Percentiles rank a stretch among this genome's conserved stretches.
Evolutionary conservation across 1,140 invertebrate genomes (phyloP).

Genomic region (Solenopsis fugax): DNA sequence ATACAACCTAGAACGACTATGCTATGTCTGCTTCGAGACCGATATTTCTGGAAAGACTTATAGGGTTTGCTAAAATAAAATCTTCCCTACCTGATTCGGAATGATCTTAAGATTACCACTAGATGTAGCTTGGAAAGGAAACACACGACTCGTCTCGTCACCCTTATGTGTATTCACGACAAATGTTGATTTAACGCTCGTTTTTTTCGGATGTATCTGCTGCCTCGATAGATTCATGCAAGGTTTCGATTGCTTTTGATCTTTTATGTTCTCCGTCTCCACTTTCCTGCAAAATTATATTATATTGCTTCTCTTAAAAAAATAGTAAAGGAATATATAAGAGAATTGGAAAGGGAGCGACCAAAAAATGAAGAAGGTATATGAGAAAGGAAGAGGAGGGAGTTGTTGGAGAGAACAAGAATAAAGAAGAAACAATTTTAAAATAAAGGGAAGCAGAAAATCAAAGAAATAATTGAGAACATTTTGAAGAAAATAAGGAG

Average conservation of each 20-base stretch:
- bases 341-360: too few species aligned
- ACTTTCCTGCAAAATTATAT: slow-evolving; percentile 30
- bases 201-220: slow-evolving; percentile 73
- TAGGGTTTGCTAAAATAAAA: neutral
- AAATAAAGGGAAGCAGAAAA: too few species aligned
- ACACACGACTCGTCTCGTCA: slow-evolving; percentile 78
- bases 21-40: slow-evolving; percentile 61
- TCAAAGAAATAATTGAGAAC: too few species aligned
- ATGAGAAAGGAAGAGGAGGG: too few species aligned
- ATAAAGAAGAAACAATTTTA: too few species aligned
- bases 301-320: neutral
- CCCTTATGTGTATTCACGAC: slow-evolving; percentile 48
- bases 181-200: slow-evolving; percentile 54
- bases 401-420: too few species aligned
- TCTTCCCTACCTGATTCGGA: slow-evolving; percentile 88
- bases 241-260: neutral
- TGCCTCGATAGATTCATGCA: slow-evolving; percentile 75
- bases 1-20: slow-evolving; percentile 87
- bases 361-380: too few species aligned
- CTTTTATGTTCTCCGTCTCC: slow-evolving; percentile 21
- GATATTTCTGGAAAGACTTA: slow-evolving; percentile 52
- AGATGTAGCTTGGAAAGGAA: slow-evolving; percentile 89
- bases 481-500: too few species aligned
- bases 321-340: too few species aligned
- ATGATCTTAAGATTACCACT: slow-evolving; percentile 90